A percentile compares a stretch with the other conserved stretches of the same genome.
Conservation (phyloP, 2,888 invertebrate genomes). For the Agrenia bidenticulata region DNA sequence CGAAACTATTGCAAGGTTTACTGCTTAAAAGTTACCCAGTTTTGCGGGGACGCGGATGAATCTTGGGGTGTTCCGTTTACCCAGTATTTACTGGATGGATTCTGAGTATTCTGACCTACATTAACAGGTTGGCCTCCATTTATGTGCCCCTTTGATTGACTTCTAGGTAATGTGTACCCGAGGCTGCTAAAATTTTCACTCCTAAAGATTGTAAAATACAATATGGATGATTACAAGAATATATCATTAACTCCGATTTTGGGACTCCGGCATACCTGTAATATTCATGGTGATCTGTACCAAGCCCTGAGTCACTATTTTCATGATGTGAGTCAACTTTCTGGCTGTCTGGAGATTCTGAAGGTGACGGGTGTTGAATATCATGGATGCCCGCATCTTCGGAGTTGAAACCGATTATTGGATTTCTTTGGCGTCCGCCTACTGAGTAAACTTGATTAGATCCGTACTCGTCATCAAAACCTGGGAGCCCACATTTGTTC, state of each 20-base stretch:
- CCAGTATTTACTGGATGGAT: constrained; percentile 19
- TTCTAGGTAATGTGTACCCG: constrained; percentile 44
- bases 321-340: constrained; percentile 60
- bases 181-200: constrained; percentile 48
- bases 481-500: constrained; percentile 41
- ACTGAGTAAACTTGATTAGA: constrained; percentile 22
- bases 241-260: not conserved
- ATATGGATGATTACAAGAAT: not conserved
- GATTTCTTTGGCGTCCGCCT: constrained; percentile 10
- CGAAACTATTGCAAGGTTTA: no score
- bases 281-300: constrained; percentile 71
- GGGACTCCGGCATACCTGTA: constrained; percentile 43
- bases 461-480: constrained; percentile 23
- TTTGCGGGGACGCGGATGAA: constrained; percentile 16
- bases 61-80: constrained; percentile 25
- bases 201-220: constrained; percentile 29
- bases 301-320: constrained; percentile 74
- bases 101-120: constrained; percentile 22
- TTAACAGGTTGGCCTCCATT: not conserved
- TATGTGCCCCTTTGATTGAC: constrained; percentile 30
- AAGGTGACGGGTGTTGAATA: constrained; percentile 47
- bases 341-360: constrained; percentile 50
- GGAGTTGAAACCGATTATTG: constrained; percentile 2
- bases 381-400: constrained; percentile 31
- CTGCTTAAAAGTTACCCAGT: constrained; percentile 39